Base-by-base conservation (phyloP, 1,140 invertebrate species). In the Magallana angulata region DNA sequence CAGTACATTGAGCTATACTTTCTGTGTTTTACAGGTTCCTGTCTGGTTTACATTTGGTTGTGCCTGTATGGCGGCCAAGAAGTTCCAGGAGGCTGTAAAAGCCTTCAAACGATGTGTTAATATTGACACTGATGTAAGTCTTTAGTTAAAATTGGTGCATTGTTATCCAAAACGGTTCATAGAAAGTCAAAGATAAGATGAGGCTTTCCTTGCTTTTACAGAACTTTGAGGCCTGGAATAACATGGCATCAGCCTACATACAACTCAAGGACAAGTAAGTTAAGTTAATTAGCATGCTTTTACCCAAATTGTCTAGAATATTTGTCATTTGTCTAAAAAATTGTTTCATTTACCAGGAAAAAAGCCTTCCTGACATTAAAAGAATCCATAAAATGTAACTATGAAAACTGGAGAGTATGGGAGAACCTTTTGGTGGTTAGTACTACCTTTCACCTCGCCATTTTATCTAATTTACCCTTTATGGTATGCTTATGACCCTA, bases 221-320 rank as follows among this genome's bases (percentile, higher is more conserved):
- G 95, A 97, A 97, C 89, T 99, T 98, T 94, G 98, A 99, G 95
- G 98, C 98, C 0, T 99, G 99, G 99, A 99, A 99, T 95, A 99
- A 99, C 95, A 95, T 99, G 82, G 97, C 98, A 12, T 98, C 98
- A 93, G 98, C 97, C 6, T 98, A 99, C 91, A 97, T 98, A 8
- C 97, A 98, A 91, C 94, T 97, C 83, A 97, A 97, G 0, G 97
- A 99, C 90, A 99, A 99, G 95, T 95, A 94, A 92, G 93, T 92
- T 5, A 48, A 48, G 0, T 48, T 48, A 48, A 48, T 48, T 48
- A 48, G 5, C 36, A 48, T 48, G 5, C 36, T 4, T 48, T 48
- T 48, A 48, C 36, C 36, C 36, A 48, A 5, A 48, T 48, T 48
- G 5, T 48, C 36, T 48, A 48, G 36, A 48, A 48, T 48, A 5